Conservation (phyloP, 2,113 vertebrate genomes). For the Ifrita kowaldi region DNA sequence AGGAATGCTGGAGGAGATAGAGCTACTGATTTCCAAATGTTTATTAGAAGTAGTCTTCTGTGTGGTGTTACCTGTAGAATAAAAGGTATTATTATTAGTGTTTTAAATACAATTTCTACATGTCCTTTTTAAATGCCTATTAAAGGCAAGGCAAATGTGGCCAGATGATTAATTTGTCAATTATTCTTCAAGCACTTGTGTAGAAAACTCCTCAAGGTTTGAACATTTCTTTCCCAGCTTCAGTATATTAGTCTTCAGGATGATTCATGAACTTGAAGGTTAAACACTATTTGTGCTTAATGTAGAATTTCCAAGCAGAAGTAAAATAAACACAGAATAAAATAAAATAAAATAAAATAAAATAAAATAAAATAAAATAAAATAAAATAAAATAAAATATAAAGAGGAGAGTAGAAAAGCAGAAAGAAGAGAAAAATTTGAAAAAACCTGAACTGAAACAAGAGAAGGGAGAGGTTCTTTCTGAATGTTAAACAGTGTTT, state of each 20-base stretch:
- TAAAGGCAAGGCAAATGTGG: background rate
- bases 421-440: background rate
- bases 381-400: too few species aligned
- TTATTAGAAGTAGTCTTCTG: background rate
- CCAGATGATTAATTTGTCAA: background rate
- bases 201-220: background rate
- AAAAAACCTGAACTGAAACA: background rate
- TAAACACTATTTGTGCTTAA: background rate
- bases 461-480: background rate
- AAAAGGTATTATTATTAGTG: background rate
- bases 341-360: too few species aligned
- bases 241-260: background rate
- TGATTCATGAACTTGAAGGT: background rate
- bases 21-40: background rate
- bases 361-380: too few species aligned
- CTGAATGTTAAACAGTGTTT: background rate
- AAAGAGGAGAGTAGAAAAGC: background rate
- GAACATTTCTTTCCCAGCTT: background rate
- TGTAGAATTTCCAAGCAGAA: background rate
- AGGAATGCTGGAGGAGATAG: background rate
- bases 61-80: background rate
- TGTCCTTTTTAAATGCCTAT: background rate
- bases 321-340: too few species aligned
- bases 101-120: background rate
- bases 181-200: background rate